phyloP scores from a whole-genome alignment of 2,113 vertebrate genomes.

The Sorex araneus region DNA sequence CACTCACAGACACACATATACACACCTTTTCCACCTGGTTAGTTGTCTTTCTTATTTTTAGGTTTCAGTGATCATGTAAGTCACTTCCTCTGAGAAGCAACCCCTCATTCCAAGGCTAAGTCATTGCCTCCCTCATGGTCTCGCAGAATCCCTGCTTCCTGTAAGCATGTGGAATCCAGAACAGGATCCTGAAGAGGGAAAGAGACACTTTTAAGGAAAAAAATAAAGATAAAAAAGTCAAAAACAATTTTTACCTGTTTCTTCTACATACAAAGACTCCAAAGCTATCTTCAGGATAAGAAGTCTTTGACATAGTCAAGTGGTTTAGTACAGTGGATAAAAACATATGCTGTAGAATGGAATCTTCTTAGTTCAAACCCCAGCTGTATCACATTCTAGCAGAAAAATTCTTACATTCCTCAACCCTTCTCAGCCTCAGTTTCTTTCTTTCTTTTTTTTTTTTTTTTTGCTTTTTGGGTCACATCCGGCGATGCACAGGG shows the following conservation, averaged over 20 bases:
- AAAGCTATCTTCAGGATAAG: not conserved
- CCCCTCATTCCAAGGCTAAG: not conserved
- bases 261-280: slow-evolving; percentile 8
- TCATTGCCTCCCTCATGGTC: not conserved
- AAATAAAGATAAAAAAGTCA: not conserved
- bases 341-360: not conserved
- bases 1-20: not conserved
- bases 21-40: not conserved
- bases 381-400: not conserved
- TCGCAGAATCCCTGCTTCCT: not conserved
- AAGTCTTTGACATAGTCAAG: not conserved
- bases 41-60: slow-evolving; percentile 6
- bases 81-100: slow-evolving; percentile 19
- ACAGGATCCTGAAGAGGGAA: not conserved
- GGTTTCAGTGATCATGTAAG: not conserved
- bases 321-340: not conserved
- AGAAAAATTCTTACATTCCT: not conserved
- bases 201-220: not conserved
- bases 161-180: not conserved
- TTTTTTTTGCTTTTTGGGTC: too few species aligned
- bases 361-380: not conserved
- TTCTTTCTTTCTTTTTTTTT: slow-evolving; percentile 37
- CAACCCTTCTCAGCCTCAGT: not conserved
- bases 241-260: slow-evolving; percentile 32
- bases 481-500: too few species aligned